phyloP scores from a whole-genome alignment of 1,140 invertebrate genomes.

The Drosophila nasuta region DNA sequence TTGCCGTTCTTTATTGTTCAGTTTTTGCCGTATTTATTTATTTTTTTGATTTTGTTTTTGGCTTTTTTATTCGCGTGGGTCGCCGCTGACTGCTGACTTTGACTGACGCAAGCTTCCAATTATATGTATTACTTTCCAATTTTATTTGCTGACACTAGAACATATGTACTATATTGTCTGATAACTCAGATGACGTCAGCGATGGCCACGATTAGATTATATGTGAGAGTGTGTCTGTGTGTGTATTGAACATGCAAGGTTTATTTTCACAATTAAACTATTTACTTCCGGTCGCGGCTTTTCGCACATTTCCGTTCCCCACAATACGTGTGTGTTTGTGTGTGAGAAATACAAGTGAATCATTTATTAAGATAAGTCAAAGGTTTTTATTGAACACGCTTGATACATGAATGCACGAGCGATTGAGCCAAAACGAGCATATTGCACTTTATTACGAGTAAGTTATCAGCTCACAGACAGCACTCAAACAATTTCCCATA shows the following conservation, averaged over 20 bases:
- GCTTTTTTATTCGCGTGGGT: conserved; percentile 42
- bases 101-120: conserved; percentile 68
- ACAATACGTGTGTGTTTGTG: conserved; percentile 38
- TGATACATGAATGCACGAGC: conserved; percentile 36
- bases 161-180: background rate
- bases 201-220: conserved; percentile 38
- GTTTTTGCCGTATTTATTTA: conserved; percentile 42
- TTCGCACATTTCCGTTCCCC: conserved; percentile 55
- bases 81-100: conserved; percentile 21
- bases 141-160: conserved; percentile 41
- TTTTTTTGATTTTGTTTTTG: conserved; percentile 38
- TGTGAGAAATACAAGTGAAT: conserved; percentile 44
- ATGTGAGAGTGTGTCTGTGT: too few species aligned
- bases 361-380: conserved; percentile 72
- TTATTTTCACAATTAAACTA: conserved; percentile 22
- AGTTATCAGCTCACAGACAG: conserved; percentile 32
- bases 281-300: conserved; percentile 40
- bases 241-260: background rate
- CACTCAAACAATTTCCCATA: conserved; percentile 45
- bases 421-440: conserved; percentile 1
- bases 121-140: conserved; percentile 54
- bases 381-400: conserved; percentile 60
- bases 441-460: conserved; percentile 27
- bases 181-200: conserved; percentile 40
- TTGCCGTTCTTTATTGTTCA: conserved; percentile 44